phyloP scores from a whole-genome alignment of 2,113 vertebrate genomes.

The Mellivora capensis region DNA sequence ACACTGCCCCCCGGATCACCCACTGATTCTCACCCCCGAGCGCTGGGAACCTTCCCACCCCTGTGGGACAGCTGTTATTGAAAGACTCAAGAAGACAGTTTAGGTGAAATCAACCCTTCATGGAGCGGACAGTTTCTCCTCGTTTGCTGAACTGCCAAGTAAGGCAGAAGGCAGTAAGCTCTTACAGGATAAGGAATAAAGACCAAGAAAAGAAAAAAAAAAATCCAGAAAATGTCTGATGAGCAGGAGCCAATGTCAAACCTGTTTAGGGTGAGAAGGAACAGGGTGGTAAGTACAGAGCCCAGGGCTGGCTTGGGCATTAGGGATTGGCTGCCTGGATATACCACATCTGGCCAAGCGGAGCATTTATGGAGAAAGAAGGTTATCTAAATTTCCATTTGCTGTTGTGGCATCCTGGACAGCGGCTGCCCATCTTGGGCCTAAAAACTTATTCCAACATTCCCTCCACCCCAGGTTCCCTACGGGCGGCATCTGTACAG shows the following conservation, averaged over 20 bases:
- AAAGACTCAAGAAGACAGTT: not conserved
- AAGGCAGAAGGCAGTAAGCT: not conserved
- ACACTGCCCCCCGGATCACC: not conserved
- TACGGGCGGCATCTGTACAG: not conserved
- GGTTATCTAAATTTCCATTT: not conserved
- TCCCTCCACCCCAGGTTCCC: not conserved
- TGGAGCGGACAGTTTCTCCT: not conserved
- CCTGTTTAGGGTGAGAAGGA: not conserved
- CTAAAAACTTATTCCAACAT: not conserved
- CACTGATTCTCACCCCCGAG: not conserved
- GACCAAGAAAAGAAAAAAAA: not conserved
- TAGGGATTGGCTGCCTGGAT: not conserved
- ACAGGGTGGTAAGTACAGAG: not conserved
- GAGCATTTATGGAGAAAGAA: not conserved
- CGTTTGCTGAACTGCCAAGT: not conserved
- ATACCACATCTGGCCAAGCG: not conserved
- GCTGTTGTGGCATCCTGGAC: not conserved
- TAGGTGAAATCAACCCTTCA: not conserved
- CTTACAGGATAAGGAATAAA: not conserved
- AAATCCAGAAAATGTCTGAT: not conserved
- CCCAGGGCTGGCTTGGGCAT: not conserved
- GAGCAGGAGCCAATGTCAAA: not conserved
- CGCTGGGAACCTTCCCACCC: not conserved
- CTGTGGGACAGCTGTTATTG: not conserved
- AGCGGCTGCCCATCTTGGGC: not conserved